A percentile compares a stretch with the other conserved stretches of the same genome.
These are phyloP conservation scores for Antennarius maculatus DNA, from an alignment of 2,797 vertebrate genomes.

Conservation along the genomic window DNA sequence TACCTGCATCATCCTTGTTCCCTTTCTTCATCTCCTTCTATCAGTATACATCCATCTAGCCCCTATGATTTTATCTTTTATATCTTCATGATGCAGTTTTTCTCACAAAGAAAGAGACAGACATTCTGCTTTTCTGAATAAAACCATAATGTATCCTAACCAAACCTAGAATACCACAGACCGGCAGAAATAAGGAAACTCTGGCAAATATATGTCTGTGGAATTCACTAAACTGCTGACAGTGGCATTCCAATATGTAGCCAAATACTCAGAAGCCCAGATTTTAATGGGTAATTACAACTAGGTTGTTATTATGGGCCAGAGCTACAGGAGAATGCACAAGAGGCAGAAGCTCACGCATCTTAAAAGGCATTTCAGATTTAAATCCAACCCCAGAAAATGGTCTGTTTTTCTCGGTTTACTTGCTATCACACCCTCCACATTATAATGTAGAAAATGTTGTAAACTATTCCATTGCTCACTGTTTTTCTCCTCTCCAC, in stretches of 20 bases:
- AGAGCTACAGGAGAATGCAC: constrained; percentile 42
- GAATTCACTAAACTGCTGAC: constrained; percentile 55
- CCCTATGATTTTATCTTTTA: background rate
- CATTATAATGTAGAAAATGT: constrained; percentile 34
- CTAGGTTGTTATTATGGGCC: constrained; percentile 47
- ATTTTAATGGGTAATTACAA: constrained; percentile 64
- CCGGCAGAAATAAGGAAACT: constrained; percentile 29
- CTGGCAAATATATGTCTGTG: constrained; percentile 50
- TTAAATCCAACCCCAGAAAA: constrained; percentile 17
- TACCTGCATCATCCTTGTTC: constrained; percentile 4
- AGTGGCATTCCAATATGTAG: constrained; percentile 49
- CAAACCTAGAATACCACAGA: constrained; percentile 44
- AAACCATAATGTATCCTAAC: constrained; percentile 22
- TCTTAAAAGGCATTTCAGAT: constrained; percentile 22
- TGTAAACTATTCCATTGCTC: constrained; percentile 45
- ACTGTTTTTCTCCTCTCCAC: constrained; percentile 39
- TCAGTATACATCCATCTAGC: background rate
- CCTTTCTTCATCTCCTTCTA: background rate
- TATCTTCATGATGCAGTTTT: background rate
- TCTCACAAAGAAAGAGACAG: constrained; percentile 1
- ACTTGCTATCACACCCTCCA: constrained; percentile 40
- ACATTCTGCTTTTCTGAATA: constrained; percentile 26
- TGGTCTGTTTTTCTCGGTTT: constrained; percentile 33
- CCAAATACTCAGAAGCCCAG: constrained; percentile 45
- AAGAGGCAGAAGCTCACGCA: constrained; percentile 30